Conservation (phyloP, 2,797 vertebrate genomes). For the Urophycis tenuis region DNA sequence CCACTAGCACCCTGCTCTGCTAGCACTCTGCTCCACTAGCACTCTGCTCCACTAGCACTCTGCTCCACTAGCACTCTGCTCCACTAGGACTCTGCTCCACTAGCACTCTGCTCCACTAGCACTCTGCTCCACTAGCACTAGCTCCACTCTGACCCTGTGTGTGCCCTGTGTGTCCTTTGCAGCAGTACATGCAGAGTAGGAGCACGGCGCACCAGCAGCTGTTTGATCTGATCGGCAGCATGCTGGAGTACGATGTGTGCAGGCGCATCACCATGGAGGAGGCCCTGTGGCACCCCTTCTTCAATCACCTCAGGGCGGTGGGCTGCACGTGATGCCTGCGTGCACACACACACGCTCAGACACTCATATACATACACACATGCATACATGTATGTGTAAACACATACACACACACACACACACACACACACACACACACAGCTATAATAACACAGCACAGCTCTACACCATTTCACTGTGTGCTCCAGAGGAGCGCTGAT, state of each 20-base stretch:
- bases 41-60: neutral
- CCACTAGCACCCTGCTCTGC: neutral
- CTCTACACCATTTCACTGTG: neutral
- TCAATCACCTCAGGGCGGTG: slow-evolving; percentile 58
- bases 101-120: neutral
- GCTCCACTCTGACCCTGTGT: neutral
- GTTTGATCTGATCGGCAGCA: slow-evolving; percentile 78
- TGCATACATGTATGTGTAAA: neutral
- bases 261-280: slow-evolving; percentile 77
- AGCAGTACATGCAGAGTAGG: slow-evolving; percentile 73
- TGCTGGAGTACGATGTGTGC: slow-evolving; percentile 79
- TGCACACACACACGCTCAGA: too few species aligned
- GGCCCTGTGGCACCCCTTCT: slow-evolving; percentile 82
- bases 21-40: neutral
- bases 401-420: neutral
- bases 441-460: neutral
- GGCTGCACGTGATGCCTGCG: slow-evolving; percentile 24
- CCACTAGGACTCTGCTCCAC: neutral
- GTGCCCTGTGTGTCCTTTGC: slow-evolving; percentile 1
- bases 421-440: neutral
- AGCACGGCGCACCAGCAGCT: slow-evolving; percentile 71
- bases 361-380: slow-evolving; percentile 1
- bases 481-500: neutral
- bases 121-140: neutral
- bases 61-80: neutral